A percentile compares a stretch with the other conserved stretches of the same genome.
phyloP scores from a whole-genome alignment of 2,797 vertebrate species.

The Nannoperca australis region DNA sequence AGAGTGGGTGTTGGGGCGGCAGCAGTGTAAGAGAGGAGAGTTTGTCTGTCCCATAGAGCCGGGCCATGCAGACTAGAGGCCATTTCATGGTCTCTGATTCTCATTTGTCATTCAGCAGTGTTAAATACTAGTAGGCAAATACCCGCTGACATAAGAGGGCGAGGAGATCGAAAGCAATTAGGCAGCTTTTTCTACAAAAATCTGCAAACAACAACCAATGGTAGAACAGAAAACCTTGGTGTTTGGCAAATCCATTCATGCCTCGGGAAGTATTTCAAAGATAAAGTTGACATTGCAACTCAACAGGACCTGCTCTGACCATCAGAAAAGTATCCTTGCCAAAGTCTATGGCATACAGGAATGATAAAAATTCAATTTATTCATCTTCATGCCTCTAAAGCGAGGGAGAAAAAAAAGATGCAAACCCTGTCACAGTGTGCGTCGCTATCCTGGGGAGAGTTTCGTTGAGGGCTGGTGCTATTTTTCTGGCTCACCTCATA shows the following conservation, averaged over 20 bases:
- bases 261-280: slow-evolving; percentile 31
- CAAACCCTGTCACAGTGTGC: slow-evolving; percentile 27
- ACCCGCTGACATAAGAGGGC: slow-evolving; percentile 73
- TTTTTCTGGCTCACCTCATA: slow-evolving; percentile 14
- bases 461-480: slow-evolving; percentile 23
- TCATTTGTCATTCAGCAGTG: slow-evolving; percentile 85
- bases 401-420: slow-evolving; percentile 19
- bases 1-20: slow-evolving; percentile 32
- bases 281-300: slow-evolving; percentile 22
- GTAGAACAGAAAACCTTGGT: slow-evolving; percentile 1
- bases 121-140: slow-evolving; percentile 86
- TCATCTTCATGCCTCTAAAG: slow-evolving; percentile 36
- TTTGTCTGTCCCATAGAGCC: slow-evolving; percentile 35
- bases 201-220: slow-evolving; percentile 40
- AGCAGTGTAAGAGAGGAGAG: slow-evolving; percentile 29
- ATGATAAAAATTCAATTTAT: slow-evolving; percentile 33
- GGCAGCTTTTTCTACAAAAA: slow-evolving; percentile 61
- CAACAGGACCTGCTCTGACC: slow-evolving; percentile 11
- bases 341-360: slow-evolving; percentile 10
- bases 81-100: slow-evolving; percentile 83
- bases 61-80: slow-evolving; percentile 52
- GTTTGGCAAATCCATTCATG: slow-evolving; percentile 3
- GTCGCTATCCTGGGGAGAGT: slow-evolving; percentile 24
- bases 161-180: slow-evolving; percentile 85
- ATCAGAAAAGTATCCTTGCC: slow-evolving; percentile 27